These are phyloP conservation scores for Gobiocypris rarus DNA, from an alignment of 2,113 vertebrate species.

Conservation along the genomic window DNA sequence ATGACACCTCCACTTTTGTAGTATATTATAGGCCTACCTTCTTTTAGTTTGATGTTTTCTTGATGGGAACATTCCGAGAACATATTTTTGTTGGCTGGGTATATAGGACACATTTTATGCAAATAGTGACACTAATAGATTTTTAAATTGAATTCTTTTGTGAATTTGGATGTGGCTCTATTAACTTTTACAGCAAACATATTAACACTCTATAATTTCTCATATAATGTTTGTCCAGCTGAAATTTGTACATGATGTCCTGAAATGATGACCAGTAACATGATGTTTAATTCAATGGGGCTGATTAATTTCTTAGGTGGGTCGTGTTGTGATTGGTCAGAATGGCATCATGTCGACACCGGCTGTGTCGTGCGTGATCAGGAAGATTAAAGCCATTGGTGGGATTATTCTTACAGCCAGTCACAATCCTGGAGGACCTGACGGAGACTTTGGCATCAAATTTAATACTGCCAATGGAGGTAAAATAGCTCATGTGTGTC, in stretches of 20 bases:
- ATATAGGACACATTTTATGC: constrained; percentile 52
- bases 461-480: constrained; percentile 95
- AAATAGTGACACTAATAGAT: constrained; percentile 43
- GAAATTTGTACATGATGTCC: constrained; percentile 47
- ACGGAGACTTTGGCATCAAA: constrained; percentile 94
- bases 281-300: neutral
- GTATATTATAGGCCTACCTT: neutral
- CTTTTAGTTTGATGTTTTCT: neutral
- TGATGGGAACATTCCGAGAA: no score
- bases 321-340: constrained; percentile 91
- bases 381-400: constrained; percentile 94
- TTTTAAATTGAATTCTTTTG: constrained; percentile 30
- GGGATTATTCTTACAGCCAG: constrained; percentile 94
- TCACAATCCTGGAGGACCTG: constrained; percentile 91
- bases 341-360: constrained; percentile 94
- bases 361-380: constrained; percentile 90
- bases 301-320: constrained; percentile 77
- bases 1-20: neutral
- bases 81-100: neutral
- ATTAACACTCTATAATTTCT: no score
- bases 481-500: constrained; percentile 56
- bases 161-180: constrained; percentile 15
- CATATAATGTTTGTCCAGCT: no score
- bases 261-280: neutral
- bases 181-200: neutral